Evolutionary conservation across 1,140 invertebrate species (phyloP).

Genomic region (Argopecten irradians): DNA sequence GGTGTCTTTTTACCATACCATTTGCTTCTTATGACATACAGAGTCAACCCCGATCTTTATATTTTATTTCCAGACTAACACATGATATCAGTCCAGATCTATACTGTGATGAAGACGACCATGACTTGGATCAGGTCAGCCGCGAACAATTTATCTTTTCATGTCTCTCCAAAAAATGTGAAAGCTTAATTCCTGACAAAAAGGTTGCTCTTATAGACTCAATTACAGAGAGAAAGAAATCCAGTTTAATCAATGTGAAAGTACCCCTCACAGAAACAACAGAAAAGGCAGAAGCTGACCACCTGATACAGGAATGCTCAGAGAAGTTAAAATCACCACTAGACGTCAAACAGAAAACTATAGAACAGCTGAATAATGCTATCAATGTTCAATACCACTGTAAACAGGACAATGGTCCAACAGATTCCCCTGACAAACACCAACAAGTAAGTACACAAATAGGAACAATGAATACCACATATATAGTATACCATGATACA

Average conservation of each 20-base stretch:
- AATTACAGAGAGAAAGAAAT: not conserved
- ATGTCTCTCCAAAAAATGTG: slow-evolving; percentile 49
- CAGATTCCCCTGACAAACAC: not conserved
- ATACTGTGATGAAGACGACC: slow-evolving; percentile 48
- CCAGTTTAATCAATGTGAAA: not conserved
- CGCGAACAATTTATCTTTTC: slow-evolving; percentile 54
- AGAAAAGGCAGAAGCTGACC: slow-evolving; percentile 24
- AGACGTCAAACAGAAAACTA: slow-evolving; percentile 44
- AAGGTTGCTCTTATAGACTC: slow-evolving; percentile 40
- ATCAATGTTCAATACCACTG: slow-evolving; percentile 48
- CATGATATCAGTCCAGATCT: slow-evolving; percentile 61
- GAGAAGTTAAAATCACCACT: slow-evolving; percentile 33
- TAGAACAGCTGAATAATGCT: slow-evolving; percentile 51
- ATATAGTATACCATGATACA: not conserved
- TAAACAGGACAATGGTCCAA: slow-evolving; percentile 8
- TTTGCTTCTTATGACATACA: not conserved
- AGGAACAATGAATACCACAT: not conserved
- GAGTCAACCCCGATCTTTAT: not conserved
- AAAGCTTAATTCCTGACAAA: slow-evolving; percentile 30
- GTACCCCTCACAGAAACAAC: not conserved
- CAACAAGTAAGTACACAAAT: not conserved
- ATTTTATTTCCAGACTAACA: slow-evolving; percentile 49
- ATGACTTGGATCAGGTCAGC: slow-evolving; percentile 31
- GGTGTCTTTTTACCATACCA: not conserved
- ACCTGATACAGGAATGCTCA: slow-evolving; percentile 28